Evolutionary conservation across 1,140 invertebrate genomes (phyloP).

Genomic region (Bombyx mandarina): DNA sequence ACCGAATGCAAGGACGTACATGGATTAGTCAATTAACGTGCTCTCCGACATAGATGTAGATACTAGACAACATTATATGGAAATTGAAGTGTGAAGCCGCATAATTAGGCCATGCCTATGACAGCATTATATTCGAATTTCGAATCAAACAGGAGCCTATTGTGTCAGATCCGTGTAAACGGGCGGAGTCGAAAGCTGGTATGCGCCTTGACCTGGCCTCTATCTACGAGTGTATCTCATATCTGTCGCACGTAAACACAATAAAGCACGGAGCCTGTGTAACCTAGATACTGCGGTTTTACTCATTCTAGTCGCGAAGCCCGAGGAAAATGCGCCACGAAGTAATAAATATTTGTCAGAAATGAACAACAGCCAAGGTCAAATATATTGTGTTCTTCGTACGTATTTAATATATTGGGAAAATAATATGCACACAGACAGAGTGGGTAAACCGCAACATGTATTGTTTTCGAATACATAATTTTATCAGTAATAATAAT

Average conservation of each 20-base stretch:
- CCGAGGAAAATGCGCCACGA: conserved; percentile 37
- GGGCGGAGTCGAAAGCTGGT: conserved; percentile 54
- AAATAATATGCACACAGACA: conserved; percentile 13
- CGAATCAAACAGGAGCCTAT: conserved; percentile 32
- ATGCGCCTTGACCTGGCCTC: conserved; percentile 54
- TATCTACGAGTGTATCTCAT: conserved; percentile 56
- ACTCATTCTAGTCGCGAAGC: conserved; percentile 41
- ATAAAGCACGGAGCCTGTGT: conserved; percentile 53
- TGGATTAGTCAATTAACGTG: conserved; percentile 48
- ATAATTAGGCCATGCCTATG: conserved; percentile 30
- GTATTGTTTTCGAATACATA: conserved; percentile 13
- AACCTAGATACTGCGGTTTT: conserved; percentile 54
- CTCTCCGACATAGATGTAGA: conserved; percentile 29
- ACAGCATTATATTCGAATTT: background rate
- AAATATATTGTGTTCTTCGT: conserved; percentile 8
- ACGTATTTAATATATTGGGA: conserved; percentile 4
- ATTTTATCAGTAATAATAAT: background rate
- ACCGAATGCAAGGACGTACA: conserved; percentile 35
- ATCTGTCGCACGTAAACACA: conserved; percentile 65
- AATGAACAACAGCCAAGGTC: conserved; percentile 21
- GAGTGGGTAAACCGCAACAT: conserved; percentile 10
- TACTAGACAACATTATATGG: conserved; percentile 41
- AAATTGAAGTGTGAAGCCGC: conserved; percentile 33
- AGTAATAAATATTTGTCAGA: conserved; percentile 26
- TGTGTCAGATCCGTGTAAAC: conserved; percentile 39